Evolutionary conservation across 2,888 invertebrate species (phyloP), one percentile per base, ranked within the genome.

Genomic region (Drosophila phalerata): DNA sequence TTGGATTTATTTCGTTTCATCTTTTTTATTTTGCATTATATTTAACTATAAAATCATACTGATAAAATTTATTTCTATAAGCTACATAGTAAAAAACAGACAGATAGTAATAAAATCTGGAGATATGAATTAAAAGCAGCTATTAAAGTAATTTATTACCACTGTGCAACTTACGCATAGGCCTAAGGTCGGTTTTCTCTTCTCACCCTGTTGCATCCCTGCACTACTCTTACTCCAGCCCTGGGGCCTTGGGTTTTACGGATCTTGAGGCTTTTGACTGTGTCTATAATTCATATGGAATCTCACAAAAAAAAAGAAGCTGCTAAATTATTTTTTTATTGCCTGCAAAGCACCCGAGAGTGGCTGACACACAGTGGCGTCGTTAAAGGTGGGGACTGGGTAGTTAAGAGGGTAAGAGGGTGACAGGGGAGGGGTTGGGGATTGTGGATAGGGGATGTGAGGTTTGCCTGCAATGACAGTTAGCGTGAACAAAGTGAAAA

Each of bases 321-420:
- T 62, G 85, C 68, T 85, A 84, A 84, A 84, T 85, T 88, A 84
- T 84, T 84, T 84, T 87, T 85, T 84, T 88, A 88, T 84, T 88
- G 85, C 88, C 82, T 52, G 49, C 56, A 69, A 73, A 66, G 69
- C 62, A 60, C 49, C 40, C 42, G 53, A 64, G 53, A 64, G 72
- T 55, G 42, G 61, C 61, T 51, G 28, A 13, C 32, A 30, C 40
- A 32, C 42, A 55, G 10, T 9, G 48, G 58, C 15, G 19, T 56
- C 30, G 17, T 28, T 8, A 11, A 34, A 11, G 47, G n/a, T n/a
- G n/a, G n/a, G n/a, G n/a, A n/a, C 28, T 28, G 11, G 8, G 45
- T 1, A 8, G 37, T 3, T 3, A 9, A n/a, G n/a, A 4, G 22
- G 1, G 3, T 11, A 5, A 0, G 5, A 5, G 11, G 4, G n/a